phyloP scores from a whole-genome alignment of 2,888 invertebrate genomes.

The Hermaeophaga mercurialis region DNA sequence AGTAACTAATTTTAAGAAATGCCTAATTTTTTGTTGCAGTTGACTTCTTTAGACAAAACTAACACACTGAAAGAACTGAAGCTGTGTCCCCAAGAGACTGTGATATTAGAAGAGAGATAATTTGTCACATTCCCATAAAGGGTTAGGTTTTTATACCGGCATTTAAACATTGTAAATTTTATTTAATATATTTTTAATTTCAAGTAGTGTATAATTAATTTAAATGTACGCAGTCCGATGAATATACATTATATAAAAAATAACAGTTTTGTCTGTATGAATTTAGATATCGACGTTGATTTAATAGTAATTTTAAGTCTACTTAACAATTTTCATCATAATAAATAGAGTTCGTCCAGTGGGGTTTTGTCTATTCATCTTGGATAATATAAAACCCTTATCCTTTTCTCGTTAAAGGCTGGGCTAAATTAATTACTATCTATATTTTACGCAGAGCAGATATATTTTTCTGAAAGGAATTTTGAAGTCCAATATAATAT shows the following conservation, averaged over 20 bases:
- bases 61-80: conserved; percentile 82
- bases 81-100: conserved; percentile 91
- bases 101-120: conserved; percentile 94
- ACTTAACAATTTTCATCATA: no score
- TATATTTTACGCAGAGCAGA: no score
- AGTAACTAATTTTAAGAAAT: no score
- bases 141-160: conserved; percentile 44
- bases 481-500: no score
- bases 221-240: conserved; percentile 37
- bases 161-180: conserved; percentile 43
- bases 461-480: no score
- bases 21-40: conserved; percentile 63
- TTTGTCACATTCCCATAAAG: conserved; percentile 41
- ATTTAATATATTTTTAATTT: conserved; percentile 41
- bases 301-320: no score
- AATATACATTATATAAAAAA: conserved; percentile 34
- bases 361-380: no score
- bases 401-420: no score
- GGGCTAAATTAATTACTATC: no score
- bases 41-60: conserved; percentile 76
- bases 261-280: neutral
- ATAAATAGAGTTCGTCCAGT: no score
- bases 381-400: no score
- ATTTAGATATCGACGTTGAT: no score
- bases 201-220: conserved; percentile 38